Percentiles rank a stretch among this genome's conserved stretches.
Evolutionary conservation across 2,797 vertebrate species (phyloP).

Genomic region (Myotis pilosus): DNA sequence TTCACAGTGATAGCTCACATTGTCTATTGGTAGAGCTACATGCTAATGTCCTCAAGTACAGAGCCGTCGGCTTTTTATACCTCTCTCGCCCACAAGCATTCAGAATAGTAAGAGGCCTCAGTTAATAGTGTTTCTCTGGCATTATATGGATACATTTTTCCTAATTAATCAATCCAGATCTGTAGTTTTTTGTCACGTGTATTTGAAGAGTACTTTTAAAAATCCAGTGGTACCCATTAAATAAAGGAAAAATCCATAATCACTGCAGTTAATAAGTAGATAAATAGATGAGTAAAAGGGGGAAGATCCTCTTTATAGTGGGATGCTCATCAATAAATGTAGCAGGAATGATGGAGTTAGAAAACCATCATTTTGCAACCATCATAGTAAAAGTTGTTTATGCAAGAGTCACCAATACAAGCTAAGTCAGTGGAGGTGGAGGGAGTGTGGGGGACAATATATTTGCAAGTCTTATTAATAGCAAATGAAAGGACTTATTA

Average conservation of each 20-base stretch:
- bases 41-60: conserved; percentile 52
- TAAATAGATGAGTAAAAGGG: background rate
- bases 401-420: background rate
- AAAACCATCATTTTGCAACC: background rate
- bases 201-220: conserved; percentile 30
- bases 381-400: background rate
- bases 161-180: background rate
- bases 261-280: background rate
- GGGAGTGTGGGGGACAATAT: background rate
- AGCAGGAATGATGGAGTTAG: background rate
- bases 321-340: background rate
- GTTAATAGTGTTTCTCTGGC: background rate
- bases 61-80: background rate
- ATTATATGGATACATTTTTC: background rate
- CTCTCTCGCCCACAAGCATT: background rate
- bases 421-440: background rate
- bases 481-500: background rate
- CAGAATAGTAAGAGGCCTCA: background rate
- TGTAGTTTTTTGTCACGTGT: conserved; percentile 7
- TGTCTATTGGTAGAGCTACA: conserved; percentile 63
- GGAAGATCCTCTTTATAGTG: background rate
- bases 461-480: background rate
- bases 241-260: conserved; percentile 18
- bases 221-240: background rate
- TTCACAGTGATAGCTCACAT: conserved; percentile 53